These are phyloP conservation scores for Apostichopus californicus DNA, from an alignment of 35 echinoderm and acorn worm genomes.

Conservation along the genomic window DNA sequence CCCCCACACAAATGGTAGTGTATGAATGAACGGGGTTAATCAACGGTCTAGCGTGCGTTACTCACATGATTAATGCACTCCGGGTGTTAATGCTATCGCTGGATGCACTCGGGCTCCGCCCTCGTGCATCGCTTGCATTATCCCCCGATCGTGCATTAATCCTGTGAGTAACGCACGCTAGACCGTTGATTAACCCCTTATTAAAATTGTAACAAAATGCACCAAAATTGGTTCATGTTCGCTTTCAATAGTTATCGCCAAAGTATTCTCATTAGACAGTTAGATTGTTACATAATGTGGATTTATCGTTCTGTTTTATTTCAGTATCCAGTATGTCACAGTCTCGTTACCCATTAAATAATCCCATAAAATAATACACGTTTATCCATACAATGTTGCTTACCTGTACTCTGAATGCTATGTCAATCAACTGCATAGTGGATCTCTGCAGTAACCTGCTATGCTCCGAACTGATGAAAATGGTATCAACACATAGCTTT, in stretches of 20 bases:
- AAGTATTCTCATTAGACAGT: background rate
- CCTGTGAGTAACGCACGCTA: too few relatives aligned
- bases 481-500: background rate
- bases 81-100: too few relatives aligned
- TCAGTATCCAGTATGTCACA: background rate
- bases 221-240: too few relatives aligned
- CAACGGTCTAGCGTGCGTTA: too few relatives aligned
- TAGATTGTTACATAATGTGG: background rate
- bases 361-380: background rate
- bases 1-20: too few relatives aligned
- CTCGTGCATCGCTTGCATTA: too few relatives aligned
- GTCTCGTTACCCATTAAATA: background rate
- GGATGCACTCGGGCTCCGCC: too few relatives aligned
- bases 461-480: background rate
- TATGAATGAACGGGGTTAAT: too few relatives aligned
- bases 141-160: too few relatives aligned
- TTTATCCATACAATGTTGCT: background rate
- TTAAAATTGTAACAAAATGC: background rate
- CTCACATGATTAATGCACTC: too few relatives aligned
- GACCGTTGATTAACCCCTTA: too few relatives aligned
- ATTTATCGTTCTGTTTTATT: background rate
- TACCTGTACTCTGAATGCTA: background rate
- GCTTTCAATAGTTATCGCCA: too few relatives aligned
- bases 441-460: conserved; percentile 25
- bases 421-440: conserved; percentile 27